Conservation (phyloP, 2,113 vertebrate genomes). For the Lamprologus sp. region DNA sequence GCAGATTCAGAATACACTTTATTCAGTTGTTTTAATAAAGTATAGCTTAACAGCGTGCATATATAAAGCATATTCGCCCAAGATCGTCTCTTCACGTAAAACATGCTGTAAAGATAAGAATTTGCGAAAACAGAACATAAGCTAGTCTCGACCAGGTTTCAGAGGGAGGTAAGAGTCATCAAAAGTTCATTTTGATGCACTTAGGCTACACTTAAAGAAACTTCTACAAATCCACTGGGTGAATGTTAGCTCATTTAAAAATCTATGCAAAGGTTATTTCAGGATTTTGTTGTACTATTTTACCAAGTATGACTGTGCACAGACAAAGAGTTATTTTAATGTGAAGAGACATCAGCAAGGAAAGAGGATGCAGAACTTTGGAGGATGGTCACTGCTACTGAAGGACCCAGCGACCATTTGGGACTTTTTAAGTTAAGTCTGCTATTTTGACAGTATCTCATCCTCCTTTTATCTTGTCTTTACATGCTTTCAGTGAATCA, state of each 20-base stretch:
- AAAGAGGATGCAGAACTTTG: not conserved
- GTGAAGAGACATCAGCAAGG: not conserved
- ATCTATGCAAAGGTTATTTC: not conserved
- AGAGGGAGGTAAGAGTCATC: not conserved
- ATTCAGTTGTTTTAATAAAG: not conserved
- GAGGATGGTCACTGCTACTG: not conserved
- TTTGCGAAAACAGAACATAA: not conserved
- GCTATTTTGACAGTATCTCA: not conserved
- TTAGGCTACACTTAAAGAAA: not conserved
- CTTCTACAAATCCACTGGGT: not conserved
- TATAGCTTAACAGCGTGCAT: not conserved
- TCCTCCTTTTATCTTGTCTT: not conserved
- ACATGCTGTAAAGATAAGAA: not conserved
- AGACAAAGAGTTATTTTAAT: not conserved
- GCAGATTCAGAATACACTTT: not conserved
- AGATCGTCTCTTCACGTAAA: not conserved
- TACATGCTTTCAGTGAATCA: not conserved
- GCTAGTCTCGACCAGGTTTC: not conserved
- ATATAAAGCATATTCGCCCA: not conserved
- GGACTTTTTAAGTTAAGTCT: not conserved
- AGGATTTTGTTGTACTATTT: not conserved
- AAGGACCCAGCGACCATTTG: not conserved
- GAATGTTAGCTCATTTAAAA: not conserved
- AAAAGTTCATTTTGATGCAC: not conserved
- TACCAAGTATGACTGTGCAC: fast-evolving